phyloP scores from a whole-genome alignment of 1,140 invertebrate genomes.

The Ptiloglossa arizonensis region DNA sequence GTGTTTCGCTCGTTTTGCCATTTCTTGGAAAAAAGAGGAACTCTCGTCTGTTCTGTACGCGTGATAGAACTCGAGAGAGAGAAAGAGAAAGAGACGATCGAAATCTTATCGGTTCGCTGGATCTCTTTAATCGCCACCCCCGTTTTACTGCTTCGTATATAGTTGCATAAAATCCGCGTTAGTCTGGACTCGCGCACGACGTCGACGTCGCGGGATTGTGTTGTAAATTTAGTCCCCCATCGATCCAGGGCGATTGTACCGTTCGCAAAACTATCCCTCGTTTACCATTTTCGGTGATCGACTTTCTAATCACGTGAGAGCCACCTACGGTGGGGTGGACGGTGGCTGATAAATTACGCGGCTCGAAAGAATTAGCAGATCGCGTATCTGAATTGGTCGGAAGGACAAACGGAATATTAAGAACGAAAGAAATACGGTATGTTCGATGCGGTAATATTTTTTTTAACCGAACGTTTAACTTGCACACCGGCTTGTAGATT shows the following conservation, averaged over 20 bases:
- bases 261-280: constrained; percentile 2
- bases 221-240: constrained; percentile 35
- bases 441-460: no score
- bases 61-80: constrained; percentile 21
- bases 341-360: no score
- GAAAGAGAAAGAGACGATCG: no score
- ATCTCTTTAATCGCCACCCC: constrained; percentile 49
- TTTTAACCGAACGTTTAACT: no score
- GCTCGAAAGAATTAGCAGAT: neutral
- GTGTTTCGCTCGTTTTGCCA: neutral
- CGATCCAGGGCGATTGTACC: constrained; percentile 18
- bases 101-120: constrained; percentile 35
- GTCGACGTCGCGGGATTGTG: constrained; percentile 12
- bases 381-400: neutral
- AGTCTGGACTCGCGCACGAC: constrained; percentile 14
- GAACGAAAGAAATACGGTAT: neutral
- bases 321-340: no score
- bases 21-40: constrained; percentile 13
- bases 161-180: constrained; percentile 49
- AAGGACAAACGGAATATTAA: neutral
- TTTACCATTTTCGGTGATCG: constrained; percentile 4
- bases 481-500: no score
- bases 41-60: constrained; percentile 8
- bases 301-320: neutral
- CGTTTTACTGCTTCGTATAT: constrained; percentile 48